A percentile compares a stretch with the other conserved stretches of the same genome.
These are phyloP conservation scores for Girardia tigrina DNA, from an alignment of 2,888 invertebrate genomes.

Conservation along the genomic window DNA sequence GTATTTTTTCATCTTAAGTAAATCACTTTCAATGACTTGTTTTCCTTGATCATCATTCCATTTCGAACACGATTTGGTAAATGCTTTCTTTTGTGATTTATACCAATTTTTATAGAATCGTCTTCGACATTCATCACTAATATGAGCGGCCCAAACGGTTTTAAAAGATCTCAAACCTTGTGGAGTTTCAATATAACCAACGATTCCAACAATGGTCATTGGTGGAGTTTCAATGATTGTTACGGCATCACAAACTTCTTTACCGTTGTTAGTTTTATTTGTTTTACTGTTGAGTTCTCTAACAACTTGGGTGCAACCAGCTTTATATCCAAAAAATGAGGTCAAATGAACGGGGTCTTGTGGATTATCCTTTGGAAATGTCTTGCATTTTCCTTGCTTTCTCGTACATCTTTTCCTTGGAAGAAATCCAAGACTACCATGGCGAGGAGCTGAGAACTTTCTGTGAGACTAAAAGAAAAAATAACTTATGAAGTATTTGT, in stretches of 20 bases:
- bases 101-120: conserved; percentile 70
- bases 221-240: conserved; percentile 95
- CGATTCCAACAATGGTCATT: conserved; percentile 88
- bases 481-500: no score
- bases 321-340: conserved; percentile 92
- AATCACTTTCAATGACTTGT: conserved; percentile 86
- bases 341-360: conserved; percentile 91
- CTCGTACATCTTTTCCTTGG: conserved; percentile 90
- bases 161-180: conserved; percentile 83
- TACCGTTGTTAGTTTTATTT: conserved; percentile 77
- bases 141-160: conserved; percentile 95
- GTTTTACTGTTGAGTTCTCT: conserved; percentile 95
- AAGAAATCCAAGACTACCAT: conserved; percentile 99
- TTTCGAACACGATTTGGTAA: conserved; percentile 90
- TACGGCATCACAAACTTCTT: conserved; percentile 96
- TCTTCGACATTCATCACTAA: conserved; percentile 91
- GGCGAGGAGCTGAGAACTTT: conserved; percentile 97
- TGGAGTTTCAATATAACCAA: conserved; percentile 96
- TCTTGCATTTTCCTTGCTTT: conserved; percentile 97
- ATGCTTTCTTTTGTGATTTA: conserved; percentile 99
- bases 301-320: conserved; percentile 98
- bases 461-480: conserved; percentile 73
- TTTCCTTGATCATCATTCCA: conserved; percentile 94
- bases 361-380: conserved; percentile 93
- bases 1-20: conserved; percentile 92